A percentile compares a stretch with the other conserved stretches of the same genome.
Evolutionary conservation across 2,888 invertebrate genomes (phyloP).

Genomic region (Tinea semifulvella): DNA sequence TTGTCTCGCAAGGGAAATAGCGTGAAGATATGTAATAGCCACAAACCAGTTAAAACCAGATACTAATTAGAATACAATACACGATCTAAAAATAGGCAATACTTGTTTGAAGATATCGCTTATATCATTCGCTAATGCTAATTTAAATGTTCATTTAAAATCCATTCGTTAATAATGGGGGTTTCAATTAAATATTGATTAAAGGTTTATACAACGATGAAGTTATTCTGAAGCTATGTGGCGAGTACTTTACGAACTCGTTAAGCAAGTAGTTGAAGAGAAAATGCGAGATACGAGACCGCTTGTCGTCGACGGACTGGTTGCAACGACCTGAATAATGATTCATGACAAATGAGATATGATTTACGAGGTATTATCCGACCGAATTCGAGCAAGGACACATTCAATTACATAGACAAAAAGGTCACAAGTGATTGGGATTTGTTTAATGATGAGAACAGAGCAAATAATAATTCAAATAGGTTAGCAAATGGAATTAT

Average conservation of each 20-base stretch:
- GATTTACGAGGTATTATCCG: conserved; percentile 15
- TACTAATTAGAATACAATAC: too few species aligned
- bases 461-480: too few species aligned
- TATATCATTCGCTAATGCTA: not conserved
- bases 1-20: too few species aligned
- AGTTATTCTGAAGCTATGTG: not conserved
- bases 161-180: too few species aligned
- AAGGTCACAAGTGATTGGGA: too few species aligned
- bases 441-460: too few species aligned
- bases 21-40: too few species aligned
- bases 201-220: not conserved
- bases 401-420: not conserved
- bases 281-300: conserved; percentile 12
- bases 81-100: conserved; percentile 4
- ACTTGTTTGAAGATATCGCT: conserved; percentile 2
- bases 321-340: conserved; percentile 12
- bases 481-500: too few species aligned
- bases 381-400: conserved; percentile 38
- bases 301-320: conserved; percentile 9
- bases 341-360: not conserved
- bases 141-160: too few species aligned
- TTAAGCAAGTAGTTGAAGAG: conserved; percentile 9
- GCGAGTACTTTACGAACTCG: conserved; percentile 3
- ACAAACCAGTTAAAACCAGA: not conserved
- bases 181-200: not conserved